Percentiles rank a stretch among this genome's conserved stretches.
phyloP scores from a whole-genome alignment of 2,888 invertebrate species.

The Eupsilia transversa region DNA sequence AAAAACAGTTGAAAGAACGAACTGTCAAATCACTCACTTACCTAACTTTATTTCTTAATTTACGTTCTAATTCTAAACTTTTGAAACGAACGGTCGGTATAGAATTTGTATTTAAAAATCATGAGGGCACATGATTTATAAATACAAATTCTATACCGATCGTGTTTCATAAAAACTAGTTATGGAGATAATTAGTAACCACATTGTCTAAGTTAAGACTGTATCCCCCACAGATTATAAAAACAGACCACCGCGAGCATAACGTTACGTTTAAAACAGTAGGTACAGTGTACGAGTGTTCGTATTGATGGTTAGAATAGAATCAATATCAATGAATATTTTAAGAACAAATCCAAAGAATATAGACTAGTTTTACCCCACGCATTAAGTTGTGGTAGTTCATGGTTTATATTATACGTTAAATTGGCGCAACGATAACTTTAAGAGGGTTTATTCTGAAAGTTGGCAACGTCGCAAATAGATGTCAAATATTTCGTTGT shows the following conservation, averaged over 20 bases:
- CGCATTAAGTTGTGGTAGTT: neutral
- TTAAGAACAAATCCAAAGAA: neutral
- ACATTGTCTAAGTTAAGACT: conserved; percentile 68
- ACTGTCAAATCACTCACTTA: conserved; percentile 42
- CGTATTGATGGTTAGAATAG: conserved; percentile 15
- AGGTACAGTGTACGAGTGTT: neutral
- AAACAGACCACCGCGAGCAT: conserved; percentile 70
- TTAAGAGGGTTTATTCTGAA: too few relatives aligned
- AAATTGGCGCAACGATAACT: neutral
- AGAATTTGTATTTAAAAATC: conserved; percentile 47
- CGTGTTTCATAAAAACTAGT: conserved; percentile 64
- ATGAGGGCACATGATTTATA: too few relatives aligned
- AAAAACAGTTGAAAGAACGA: conserved; percentile 44
- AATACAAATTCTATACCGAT: too few relatives aligned
- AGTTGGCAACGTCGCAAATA: too few relatives aligned
- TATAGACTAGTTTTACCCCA: conserved; percentile 6
- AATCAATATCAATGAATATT: conserved; percentile 30
- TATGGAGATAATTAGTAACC: conserved; percentile 65
- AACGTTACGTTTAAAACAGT: conserved; percentile 59
- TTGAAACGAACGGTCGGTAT: conserved; percentile 11
- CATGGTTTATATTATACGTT: neutral
- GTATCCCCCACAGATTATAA: conserved; percentile 75
- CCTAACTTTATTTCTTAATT: conserved; percentile 18
- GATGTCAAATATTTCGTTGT: too few relatives aligned
- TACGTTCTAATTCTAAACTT: conserved; percentile 51